Evolutionary conservation across 1,140 invertebrate genomes (phyloP).

Genomic region (Dreissena rostriformis): DNA sequence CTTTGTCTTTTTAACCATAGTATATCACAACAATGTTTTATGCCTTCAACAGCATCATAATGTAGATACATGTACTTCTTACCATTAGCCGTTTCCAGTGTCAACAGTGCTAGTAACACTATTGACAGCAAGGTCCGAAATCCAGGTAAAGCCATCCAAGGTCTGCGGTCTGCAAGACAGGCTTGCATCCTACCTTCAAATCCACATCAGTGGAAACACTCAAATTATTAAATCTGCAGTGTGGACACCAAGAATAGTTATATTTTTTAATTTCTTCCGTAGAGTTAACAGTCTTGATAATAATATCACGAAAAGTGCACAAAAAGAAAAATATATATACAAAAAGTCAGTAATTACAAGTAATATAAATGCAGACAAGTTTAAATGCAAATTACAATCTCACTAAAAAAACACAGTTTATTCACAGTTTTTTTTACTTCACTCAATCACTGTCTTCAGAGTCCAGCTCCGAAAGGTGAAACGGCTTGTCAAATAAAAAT

Average conservation of each 20-base stretch:
- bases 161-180: conserved; percentile 33
- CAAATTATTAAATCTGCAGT: background rate
- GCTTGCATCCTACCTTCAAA: conserved; percentile 37
- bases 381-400: background rate
- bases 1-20: background rate
- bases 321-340: background rate
- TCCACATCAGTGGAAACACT: conserved; percentile 6
- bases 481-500: background rate
- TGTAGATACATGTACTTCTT: no score
- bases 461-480: background rate
- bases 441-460: background rate
- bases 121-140: conserved; percentile 22
- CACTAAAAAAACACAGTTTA: conserved; percentile 3
- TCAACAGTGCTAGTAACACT: conserved; percentile 17
- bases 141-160: conserved; percentile 20
- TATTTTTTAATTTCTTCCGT: background rate
- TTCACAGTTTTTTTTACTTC: background rate
- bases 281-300: background rate
- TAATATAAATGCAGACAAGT: background rate
- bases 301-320: background rate
- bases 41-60: no score
- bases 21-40: background rate
- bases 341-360: background rate
- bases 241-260: background rate
- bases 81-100: conserved; percentile 27